These are phyloP conservation scores for Cervus canadensis DNA, from an alignment of 2,113 vertebrate genomes.

Conservation along the genomic window DNA sequence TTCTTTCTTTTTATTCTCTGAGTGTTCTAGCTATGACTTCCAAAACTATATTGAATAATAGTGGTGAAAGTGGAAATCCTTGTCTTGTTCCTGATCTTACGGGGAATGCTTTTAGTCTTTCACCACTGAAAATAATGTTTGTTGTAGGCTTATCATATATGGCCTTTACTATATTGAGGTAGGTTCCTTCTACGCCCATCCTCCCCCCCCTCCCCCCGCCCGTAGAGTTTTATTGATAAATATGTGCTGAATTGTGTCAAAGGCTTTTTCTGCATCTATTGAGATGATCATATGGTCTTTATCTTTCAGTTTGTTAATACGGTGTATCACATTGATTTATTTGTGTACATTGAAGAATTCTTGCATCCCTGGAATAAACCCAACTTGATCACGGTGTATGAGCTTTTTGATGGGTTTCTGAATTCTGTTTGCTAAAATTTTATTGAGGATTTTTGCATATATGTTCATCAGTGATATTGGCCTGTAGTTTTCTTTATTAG, in stretches of 20 bases:
- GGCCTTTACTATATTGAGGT: neutral
- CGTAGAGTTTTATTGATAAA: no score
- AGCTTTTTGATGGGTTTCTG: neutral
- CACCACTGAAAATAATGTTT: neutral
- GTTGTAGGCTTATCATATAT: neutral
- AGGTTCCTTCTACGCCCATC: neutral
- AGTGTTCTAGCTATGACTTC: neutral
- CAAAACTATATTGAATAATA: neutral
- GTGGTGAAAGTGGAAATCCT: neutral
- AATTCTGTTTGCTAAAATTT: no score
- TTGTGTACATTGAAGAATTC: neutral
- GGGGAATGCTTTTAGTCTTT: neutral
- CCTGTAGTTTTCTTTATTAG: no score
- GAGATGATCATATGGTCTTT: neutral
- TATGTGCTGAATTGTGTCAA: no score
- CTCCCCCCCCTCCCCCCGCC: neutral
- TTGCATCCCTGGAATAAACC: neutral
- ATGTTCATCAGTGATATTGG: no score
- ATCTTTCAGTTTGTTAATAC: neutral
- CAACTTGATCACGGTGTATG: neutral
- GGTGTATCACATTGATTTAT: neutral
- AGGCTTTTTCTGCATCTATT: neutral
- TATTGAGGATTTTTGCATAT: no score
- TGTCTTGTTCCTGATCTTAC: neutral
- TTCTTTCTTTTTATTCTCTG: neutral